Percentiles rank a stretch among this genome's conserved stretches.
Evolutionary conservation across 2,888 invertebrate species (phyloP).

Genomic region (Cantharis flavilabris): DNA sequence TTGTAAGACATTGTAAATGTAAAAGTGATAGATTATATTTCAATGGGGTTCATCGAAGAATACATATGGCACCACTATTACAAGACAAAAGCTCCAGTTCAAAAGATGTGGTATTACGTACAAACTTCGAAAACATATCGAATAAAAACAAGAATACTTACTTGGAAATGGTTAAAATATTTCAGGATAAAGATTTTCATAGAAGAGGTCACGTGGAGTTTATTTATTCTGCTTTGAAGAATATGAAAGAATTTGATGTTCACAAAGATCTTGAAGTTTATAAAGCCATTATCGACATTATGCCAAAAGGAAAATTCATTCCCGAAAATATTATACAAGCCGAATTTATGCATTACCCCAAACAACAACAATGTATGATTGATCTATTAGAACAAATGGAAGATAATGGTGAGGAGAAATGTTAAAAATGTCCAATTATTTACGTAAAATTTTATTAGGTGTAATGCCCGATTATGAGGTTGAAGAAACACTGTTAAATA

Average conservation of each 20-base stretch:
- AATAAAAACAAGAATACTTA: constrained; percentile 71
- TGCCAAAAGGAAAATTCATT: constrained; percentile 89
- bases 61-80: not conserved
- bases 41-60: constrained; percentile 1
- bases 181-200: constrained; percentile 68
- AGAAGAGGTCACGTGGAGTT: constrained; percentile 92
- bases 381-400: constrained; percentile 95
- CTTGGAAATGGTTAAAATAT: constrained; percentile 75
- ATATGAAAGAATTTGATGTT: constrained; percentile 89
- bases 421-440: not conserved
- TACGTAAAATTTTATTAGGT: constrained; percentile 56
- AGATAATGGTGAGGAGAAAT: constrained; percentile 68
- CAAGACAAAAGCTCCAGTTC: not conserved
- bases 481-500: constrained; percentile 78
- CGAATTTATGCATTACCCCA: constrained; percentile 92
- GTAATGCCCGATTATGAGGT: constrained; percentile 92
- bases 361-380: constrained; percentile 93
- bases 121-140: constrained; percentile 58
- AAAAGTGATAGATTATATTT: constrained; percentile 4
- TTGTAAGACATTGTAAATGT: constrained; percentile 18
- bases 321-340: constrained; percentile 82
- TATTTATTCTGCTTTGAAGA: constrained; percentile 84
- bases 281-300: constrained; percentile 80
- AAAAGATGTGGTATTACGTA: constrained; percentile 46
- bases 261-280: constrained; percentile 86